phyloP scores from a whole-genome alignment of 2,113 vertebrate genomes.

The Haliaeetus leucogaster region DNA sequence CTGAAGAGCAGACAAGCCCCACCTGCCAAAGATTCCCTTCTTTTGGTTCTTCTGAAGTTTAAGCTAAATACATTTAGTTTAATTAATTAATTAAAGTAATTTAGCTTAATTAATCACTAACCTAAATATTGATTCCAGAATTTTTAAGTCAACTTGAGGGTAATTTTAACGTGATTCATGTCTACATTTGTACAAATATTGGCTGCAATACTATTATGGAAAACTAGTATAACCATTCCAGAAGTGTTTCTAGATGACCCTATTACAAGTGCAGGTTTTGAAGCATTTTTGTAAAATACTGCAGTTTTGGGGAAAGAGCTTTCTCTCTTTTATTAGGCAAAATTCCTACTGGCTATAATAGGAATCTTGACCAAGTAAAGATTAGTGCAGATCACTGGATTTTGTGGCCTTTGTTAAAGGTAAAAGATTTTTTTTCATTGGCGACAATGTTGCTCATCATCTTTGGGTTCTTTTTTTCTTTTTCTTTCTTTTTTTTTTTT shows the following conservation, averaged over 20 bases:
- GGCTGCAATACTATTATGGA: neutral
- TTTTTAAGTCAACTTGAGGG: neutral
- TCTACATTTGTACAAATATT: neutral
- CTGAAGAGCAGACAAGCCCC: neutral
- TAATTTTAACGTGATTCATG: conserved; percentile 15
- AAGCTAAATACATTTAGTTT: neutral
- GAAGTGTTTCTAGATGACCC: neutral
- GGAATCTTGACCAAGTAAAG: neutral
- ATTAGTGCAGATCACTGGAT: neutral
- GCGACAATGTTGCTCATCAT: fast-evolving
- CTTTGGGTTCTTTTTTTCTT: neutral
- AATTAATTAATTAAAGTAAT: neutral
- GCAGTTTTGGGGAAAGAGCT: neutral
- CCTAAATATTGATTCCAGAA: conserved; percentile 40
- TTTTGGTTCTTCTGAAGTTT: neutral
- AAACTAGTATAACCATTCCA: neutral
- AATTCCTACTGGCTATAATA: neutral
- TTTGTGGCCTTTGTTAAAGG: neutral
- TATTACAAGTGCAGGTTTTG: neutral
- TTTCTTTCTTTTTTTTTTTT: neutral
- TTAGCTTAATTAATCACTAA: conserved; percentile 7
- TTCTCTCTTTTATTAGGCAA: neutral
- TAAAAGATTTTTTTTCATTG: neutral
- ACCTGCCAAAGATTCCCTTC: neutral
- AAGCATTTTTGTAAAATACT: neutral